Percentiles rank a stretch among this genome's conserved stretches.
These are phyloP conservation scores for Ciona savignyi DNA, from an alignment of 23 tunicate genomes.

Conservation along the genomic window DNA sequence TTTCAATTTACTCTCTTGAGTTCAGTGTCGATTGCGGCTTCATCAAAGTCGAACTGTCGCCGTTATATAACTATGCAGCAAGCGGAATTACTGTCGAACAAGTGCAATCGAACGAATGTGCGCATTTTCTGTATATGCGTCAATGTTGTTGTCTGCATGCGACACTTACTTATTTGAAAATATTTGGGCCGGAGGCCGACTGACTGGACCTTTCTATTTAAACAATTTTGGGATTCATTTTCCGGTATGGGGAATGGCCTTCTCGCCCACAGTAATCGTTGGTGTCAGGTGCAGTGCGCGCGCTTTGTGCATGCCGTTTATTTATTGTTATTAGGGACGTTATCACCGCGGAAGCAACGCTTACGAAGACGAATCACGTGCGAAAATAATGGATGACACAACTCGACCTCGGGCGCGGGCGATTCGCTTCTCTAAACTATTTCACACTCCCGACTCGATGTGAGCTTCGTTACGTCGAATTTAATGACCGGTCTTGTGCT, in stretches of 20 bases:
- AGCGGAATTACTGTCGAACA: no score
- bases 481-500: background rate
- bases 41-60: no score
- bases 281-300: background rate
- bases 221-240: background rate
- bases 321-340: conserved; percentile 20
- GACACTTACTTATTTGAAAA: no score
- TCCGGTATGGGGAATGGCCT: background rate
- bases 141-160: no score
- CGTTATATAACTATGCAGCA: no score
- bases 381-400: conserved; percentile 9
- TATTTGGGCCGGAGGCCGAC: background rate
- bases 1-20: no score
- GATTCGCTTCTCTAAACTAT: background rate
- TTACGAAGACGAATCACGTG: conserved; percentile 19
- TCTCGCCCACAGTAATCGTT: background rate
- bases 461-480: background rate
- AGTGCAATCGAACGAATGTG: no score
- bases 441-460: background rate
- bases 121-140: no score
- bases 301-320: conserved; percentile 9
- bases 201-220: background rate
- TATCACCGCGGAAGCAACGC: conserved; percentile 11
- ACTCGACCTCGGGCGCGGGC: conserved; percentile 6
- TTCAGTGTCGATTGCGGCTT: no score